These are phyloP conservation scores for Xenopus laevis DNA, from an alignment of 2,113 vertebrate species.

Conservation along the genomic window DNA sequence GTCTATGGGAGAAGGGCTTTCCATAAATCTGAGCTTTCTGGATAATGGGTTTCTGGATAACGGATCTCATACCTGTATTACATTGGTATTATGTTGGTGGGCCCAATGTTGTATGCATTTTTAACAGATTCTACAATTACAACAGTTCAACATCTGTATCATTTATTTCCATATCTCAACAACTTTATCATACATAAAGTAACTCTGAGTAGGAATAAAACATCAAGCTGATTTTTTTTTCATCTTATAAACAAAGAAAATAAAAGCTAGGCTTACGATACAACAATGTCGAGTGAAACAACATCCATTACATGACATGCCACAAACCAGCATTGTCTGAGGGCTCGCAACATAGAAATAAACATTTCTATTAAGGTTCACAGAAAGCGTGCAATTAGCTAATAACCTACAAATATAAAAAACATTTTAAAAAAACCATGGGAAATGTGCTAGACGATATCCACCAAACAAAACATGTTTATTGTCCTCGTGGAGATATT, in stretches of 20 bases:
- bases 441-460: not conserved
- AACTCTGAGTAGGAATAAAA: not conserved
- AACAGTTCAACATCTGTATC: no score
- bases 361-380: not conserved
- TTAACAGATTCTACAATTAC: no score
- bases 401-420: not conserved
- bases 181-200: not conserved
- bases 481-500: conserved; percentile 30
- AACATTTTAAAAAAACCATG: not conserved
- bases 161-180: no score
- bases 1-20: no score
- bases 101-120: no score
- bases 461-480: not conserved
- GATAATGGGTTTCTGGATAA: no score
- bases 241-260: not conserved
- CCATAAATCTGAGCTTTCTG: no score
- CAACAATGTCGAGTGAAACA: not conserved
- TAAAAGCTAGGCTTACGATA: not conserved
- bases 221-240: not conserved
- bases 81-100: no score
- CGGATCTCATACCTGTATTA: no score
- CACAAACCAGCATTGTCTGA: no score
- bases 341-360: not conserved
- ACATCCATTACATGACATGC: no score
- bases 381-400: not conserved